phyloP scores from a whole-genome alignment of 2,888 invertebrate genomes.

The Cecidostiba fungosa region DNA sequence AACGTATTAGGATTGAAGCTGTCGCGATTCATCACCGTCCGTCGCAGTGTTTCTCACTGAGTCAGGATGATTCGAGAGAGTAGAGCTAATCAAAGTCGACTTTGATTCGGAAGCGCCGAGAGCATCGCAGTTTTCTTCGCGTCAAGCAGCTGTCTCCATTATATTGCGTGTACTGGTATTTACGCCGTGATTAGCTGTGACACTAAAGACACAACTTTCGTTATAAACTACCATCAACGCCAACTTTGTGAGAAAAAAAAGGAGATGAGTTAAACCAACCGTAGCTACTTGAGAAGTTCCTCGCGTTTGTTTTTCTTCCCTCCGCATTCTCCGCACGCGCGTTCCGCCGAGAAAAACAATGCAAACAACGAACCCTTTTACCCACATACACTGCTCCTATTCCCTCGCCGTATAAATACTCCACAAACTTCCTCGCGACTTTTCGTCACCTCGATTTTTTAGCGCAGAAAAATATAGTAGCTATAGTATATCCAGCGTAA shows the following conservation, averaged over 20 bases:
- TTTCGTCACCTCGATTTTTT: background rate
- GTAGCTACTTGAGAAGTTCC: background rate
- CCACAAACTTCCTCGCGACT: background rate
- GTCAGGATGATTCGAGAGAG: too few species aligned
- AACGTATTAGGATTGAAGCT: too few species aligned
- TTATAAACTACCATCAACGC: too few species aligned
- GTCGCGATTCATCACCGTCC: too few species aligned
- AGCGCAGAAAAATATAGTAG: background rate
- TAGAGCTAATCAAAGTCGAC: background rate
- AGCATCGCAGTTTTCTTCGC: background rate
- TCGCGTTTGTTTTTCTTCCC: background rate
- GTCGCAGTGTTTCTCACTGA: too few species aligned
- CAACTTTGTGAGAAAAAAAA: too few species aligned
- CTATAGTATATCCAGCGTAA: slow-evolving; percentile 73
- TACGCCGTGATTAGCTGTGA: too few species aligned
- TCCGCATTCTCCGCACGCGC: slow-evolving; percentile 9
- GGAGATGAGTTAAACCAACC: too few species aligned
- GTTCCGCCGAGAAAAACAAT: background rate
- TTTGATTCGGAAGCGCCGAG: background rate
- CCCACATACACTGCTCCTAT: background rate
- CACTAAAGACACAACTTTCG: too few species aligned
- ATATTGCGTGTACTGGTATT: too few species aligned
- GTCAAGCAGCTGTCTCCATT: background rate
- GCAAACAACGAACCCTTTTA: slow-evolving; percentile 33
- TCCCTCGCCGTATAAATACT: too few species aligned